These are phyloP conservation scores for Pterocles burchelli DNA, from an alignment of 2,113 vertebrate genomes.

Conservation along the genomic window DNA sequence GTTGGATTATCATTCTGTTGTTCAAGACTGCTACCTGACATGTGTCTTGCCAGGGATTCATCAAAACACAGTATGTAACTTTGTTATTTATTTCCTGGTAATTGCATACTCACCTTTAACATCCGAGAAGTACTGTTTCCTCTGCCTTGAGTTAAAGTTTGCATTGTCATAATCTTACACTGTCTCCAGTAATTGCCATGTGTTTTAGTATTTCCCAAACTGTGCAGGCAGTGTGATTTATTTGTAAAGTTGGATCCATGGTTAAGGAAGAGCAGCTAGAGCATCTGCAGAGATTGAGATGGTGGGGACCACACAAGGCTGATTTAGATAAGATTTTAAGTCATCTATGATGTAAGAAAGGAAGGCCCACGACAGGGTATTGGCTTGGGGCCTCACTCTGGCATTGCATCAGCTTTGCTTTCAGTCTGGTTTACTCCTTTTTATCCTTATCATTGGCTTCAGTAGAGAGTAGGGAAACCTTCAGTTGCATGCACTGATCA, in stretches of 20 bases:
- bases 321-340: not conserved
- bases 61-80: conserved; percentile 8
- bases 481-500: not conserved
- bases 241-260: not conserved
- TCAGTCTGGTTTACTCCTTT: not conserved
- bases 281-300: not conserved
- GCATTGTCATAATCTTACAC: not conserved
- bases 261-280: not conserved
- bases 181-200: conserved; percentile 16
- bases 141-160: conserved; percentile 7
- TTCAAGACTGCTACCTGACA: not conserved
- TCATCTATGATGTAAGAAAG: not conserved
- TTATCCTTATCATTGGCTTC: not conserved
- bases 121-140: not conserved
- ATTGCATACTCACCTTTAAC: conserved; percentile 46
- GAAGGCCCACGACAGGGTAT: not conserved
- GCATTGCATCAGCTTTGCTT: not conserved
- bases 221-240: not conserved
- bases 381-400: not conserved
- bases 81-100: conserved; percentile 51
- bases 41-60: not conserved
- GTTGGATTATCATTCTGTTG: conserved; percentile 39
- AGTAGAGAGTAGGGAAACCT: not conserved
- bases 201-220: not conserved
- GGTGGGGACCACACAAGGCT: not conserved